These are phyloP conservation scores for Smutsia temminckii DNA, from an alignment of 2,797 vertebrate species.

Conservation along the genomic window DNA sequence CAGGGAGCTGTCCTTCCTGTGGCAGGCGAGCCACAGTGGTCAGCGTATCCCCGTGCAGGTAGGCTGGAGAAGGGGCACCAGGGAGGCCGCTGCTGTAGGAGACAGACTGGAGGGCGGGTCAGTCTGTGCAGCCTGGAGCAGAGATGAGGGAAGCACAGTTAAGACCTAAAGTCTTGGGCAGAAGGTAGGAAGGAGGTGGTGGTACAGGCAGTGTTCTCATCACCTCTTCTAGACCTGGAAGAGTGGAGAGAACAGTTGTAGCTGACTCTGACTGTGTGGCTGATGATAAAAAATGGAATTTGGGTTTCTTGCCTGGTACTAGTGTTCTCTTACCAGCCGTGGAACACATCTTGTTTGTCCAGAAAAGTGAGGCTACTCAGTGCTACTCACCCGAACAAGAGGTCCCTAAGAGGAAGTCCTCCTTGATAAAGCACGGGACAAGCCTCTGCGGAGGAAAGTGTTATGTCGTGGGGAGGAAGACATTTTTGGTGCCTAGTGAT, in stretches of 20 bases:
- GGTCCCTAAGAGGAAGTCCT: neutral
- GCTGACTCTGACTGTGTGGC: neutral
- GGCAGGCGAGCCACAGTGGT: neutral
- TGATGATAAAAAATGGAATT: neutral
- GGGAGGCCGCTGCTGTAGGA: neutral
- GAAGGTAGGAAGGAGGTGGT: neutral
- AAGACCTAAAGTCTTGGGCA: neutral
- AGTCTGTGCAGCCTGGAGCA: neutral
- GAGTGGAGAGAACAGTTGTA: neutral
- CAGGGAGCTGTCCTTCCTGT: neutral
- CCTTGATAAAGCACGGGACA: neutral
- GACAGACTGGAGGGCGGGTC: too few relatives aligned
- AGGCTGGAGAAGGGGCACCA: neutral
- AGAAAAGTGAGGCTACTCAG: neutral
- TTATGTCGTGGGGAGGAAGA: neutral
- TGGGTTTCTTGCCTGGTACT: neutral
- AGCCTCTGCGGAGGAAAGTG: neutral
- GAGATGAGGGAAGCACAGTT: neutral
- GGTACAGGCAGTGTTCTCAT: neutral
- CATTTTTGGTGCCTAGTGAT: neutral
- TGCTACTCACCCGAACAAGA: neutral
- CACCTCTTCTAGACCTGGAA: fast-evolving
- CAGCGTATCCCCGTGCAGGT: too few relatives aligned
- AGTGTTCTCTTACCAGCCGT: neutral
- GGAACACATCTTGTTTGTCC: neutral